Evolutionary conservation across 2,113 vertebrate genomes (phyloP).

Genomic region (Hydrochoerus hydrochaeris): DNA sequence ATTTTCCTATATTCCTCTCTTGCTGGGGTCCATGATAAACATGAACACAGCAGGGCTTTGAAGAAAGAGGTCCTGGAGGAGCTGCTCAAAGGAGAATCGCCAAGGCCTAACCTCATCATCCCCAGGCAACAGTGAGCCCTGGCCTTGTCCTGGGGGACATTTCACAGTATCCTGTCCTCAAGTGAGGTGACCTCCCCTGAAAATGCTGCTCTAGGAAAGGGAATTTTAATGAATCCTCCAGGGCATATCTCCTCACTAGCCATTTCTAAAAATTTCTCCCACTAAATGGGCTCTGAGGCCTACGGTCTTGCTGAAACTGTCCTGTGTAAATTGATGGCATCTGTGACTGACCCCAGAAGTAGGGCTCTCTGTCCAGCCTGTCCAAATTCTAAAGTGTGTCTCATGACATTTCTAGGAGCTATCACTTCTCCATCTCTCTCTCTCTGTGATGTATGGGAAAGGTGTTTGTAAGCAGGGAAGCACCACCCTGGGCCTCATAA

Average conservation of each 20-base stretch:
- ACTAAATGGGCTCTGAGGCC: neutral
- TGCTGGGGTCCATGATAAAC: no score
- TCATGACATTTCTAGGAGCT: no score
- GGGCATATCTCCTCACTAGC: neutral
- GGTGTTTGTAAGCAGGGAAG: no score
- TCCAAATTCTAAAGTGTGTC: no score
- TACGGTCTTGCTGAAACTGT: neutral
- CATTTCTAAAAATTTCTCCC: neutral
- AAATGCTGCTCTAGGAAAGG: slow-evolving; percentile 29
- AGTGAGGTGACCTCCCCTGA: neutral
- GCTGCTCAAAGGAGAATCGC: neutral
- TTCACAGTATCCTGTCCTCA: neutral
- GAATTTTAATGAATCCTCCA: slow-evolving; percentile 58
- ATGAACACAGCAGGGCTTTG: no score
- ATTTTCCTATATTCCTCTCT: no score
- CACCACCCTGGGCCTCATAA: no score
- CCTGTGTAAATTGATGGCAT: no score
- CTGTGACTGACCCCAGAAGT: no score
- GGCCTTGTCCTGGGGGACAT: slow-evolving; percentile 37
- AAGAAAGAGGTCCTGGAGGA: neutral
- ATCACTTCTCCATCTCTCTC: neutral
- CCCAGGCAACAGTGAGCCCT: neutral
- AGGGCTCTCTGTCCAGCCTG: no score
- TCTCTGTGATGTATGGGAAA: neutral
- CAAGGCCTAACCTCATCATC: neutral